These are phyloP conservation scores for Nebria brevicollis DNA, from an alignment of 2,888 invertebrate species.

Conservation along the genomic window DNA sequence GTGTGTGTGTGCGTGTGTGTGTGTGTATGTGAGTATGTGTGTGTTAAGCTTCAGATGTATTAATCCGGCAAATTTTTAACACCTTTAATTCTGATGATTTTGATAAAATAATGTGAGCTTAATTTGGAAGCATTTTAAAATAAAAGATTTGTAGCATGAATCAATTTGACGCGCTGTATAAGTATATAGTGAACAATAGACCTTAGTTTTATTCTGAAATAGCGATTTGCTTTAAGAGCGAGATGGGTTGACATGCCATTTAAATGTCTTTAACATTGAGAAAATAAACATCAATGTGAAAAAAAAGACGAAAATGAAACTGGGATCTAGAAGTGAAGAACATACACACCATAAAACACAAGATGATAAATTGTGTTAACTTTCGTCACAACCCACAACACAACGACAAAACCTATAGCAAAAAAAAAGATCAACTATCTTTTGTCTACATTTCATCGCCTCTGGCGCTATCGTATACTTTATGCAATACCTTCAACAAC, in stretches of 20 bases:
- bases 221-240: neutral
- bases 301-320: neutral
- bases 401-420: neutral
- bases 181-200: too few relatives aligned
- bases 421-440: neutral
- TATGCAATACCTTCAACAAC: conserved; percentile 4
- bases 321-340: neutral
- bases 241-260: neutral
- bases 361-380: neutral
- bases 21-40: too few relatives aligned
- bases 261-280: neutral
- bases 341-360: neutral
- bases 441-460: neutral
- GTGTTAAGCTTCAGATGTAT: too few relatives aligned
- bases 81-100: too few relatives aligned
- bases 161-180: too few relatives aligned
- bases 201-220: neutral
- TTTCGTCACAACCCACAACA: neutral
- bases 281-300: neutral
- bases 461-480: neutral
- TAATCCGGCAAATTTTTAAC: too few relatives aligned
- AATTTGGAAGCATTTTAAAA: too few relatives aligned
- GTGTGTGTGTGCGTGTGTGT: too few relatives aligned
- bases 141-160: too few relatives aligned
- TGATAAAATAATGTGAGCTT: too few relatives aligned